Evolutionary conservation across 1,140 invertebrate species (phyloP), one percentile per base, ranked within the genome.

Genomic region (Cotesia typhae): DNA sequence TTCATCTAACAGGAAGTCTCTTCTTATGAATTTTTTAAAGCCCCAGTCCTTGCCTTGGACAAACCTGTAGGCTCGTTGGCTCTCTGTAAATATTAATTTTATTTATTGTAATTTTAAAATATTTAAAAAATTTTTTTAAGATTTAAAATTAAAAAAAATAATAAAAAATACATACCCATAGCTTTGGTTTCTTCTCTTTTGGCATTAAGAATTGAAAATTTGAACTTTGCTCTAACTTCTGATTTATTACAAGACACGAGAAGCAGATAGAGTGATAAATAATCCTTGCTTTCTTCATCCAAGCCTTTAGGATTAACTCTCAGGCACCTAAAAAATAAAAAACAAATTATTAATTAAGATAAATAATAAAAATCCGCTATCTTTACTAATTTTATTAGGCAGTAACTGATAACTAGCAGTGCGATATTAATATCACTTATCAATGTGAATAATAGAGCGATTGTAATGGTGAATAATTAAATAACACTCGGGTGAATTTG

Each of bases 41-140:
- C 98, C 98, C 98, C 98, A 99, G 89, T 99, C 98, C 89, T 99
- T 99, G 79, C 98, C 98, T 89, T 99, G 97, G 47, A 99, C 97
- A 88, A 99, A 99, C 89, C 97, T 92, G 86, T 99, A 99, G 61
- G 98, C 98, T 87, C 95, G 84, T 84, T 95, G 94, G 82, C 93
- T 94, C 84, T 95, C 94, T 94, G 87, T 47, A 87, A 74, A 73
- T 79, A 75, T 28, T 55, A n/a, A 36, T 37, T 14, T 6, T 41
- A 14, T 17, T 69, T 41, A 63, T 59, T 63, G 82, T 68, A 2
- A 28, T 28, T 28, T 28, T 28, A 28, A 28, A 28, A 28, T 28
- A 28, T 28, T 28, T 28, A 28, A 28, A 28, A 28, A 28, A 28
- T 28, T 28, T 28, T 3, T 28, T 28, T 3, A 28, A 28, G 1